Evolutionary conservation across 2,113 vertebrate genomes (phyloP).

Genomic region (Cryptoleucopteryx plumbea): DNA sequence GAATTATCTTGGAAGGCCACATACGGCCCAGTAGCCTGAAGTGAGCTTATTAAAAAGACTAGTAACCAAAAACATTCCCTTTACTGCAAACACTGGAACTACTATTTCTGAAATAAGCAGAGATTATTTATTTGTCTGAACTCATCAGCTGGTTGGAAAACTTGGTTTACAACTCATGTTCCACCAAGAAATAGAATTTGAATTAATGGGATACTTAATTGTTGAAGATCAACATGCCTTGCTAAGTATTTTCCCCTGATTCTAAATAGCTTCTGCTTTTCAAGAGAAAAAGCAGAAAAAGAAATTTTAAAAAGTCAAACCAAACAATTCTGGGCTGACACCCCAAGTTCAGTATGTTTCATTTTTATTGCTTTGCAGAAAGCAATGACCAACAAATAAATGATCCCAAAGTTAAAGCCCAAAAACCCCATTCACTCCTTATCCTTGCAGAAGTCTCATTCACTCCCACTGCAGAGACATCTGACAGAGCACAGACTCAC

Average conservation of each 20-base stretch:
- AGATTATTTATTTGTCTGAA: not conserved
- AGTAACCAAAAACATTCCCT: not conserved
- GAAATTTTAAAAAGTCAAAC: not conserved
- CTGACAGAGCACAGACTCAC: not conserved
- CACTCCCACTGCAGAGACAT: not conserved
- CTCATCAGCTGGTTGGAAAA: not conserved
- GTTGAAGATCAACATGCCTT: not conserved
- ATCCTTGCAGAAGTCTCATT: not conserved
- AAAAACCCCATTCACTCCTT: not conserved
- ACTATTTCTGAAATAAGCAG: not conserved
- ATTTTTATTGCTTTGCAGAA: not conserved
- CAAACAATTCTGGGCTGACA: not conserved
- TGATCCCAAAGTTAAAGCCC: not conserved
- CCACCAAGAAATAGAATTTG: not conserved
- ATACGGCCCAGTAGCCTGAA: not conserved
- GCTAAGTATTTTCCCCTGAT: not conserved
- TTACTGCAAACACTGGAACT: not conserved
- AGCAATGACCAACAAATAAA: not conserved
- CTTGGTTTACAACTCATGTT: not conserved
- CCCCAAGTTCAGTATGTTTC: not conserved
- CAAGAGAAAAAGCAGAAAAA: not conserved
- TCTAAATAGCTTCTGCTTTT: not conserved
- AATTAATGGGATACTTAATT: not conserved
- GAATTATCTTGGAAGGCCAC: not conserved
- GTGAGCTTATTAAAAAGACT: not conserved